Percentiles rank a stretch among this genome's conserved stretches.
Conservation (phyloP, 2,113 vertebrate species). For the Ciconia stormi region DNA sequence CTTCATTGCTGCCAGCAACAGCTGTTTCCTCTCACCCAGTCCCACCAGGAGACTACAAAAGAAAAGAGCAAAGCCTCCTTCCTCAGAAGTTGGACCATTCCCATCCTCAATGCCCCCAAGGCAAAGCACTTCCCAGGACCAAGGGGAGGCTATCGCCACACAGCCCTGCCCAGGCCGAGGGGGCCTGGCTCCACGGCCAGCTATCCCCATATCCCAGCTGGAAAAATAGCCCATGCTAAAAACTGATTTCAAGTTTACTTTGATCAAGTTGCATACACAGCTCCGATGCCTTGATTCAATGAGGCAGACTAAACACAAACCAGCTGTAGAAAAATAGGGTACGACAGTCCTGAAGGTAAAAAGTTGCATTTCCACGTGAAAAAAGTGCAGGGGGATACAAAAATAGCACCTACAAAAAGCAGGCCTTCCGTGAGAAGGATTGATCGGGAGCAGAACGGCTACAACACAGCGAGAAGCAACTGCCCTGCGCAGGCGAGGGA, state of each 20-base stretch:
- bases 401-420: background rate
- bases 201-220: background rate
- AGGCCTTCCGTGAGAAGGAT: fast-evolving
- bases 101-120: background rate
- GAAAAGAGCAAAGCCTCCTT: background rate
- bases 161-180: background rate
- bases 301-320: background rate
- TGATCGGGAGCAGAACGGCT: fast-evolving
- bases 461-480: fast-evolving
- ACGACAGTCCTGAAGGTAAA: background rate
- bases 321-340: fast-evolving
- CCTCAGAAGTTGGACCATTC: background rate
- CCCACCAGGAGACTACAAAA: background rate
- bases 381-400: background rate
- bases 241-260: background rate
- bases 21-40: background rate
- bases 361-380: background rate
- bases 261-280: background rate
- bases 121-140: background rate
- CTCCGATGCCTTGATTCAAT: fast-evolving
- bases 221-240: background rate
- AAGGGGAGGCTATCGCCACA: fast-evolving
- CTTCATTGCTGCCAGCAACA: background rate
- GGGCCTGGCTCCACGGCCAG: background rate
- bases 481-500: fast-evolving